Percentiles rank a stretch among this genome's conserved stretches.
Evolutionary conservation across 2,113 vertebrate species (phyloP).

Genomic region (Baryphthengus martii): DNA sequence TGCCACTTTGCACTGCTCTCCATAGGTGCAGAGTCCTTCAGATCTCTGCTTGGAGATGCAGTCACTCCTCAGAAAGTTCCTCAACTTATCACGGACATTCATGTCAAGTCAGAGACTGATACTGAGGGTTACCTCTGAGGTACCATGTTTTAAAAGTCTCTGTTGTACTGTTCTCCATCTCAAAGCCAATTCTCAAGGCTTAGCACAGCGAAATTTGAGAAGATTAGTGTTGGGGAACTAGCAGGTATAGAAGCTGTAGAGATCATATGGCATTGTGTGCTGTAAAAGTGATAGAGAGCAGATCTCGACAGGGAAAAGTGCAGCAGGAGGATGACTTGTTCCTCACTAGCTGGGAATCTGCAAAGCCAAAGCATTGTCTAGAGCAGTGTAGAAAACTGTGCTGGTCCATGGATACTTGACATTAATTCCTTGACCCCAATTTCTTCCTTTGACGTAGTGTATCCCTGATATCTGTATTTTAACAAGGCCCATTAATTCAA

Average conservation of each 20-base stretch:
- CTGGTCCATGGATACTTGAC: neutral
- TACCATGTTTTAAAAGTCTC: neutral
- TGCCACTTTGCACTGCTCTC: constrained; percentile 12
- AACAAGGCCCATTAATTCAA: neutral
- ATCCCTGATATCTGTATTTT: neutral
- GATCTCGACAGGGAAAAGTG: neutral
- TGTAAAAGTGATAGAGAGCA: neutral
- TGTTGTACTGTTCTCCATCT: neutral
- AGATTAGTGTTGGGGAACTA: neutral
- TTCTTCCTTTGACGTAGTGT: neutral
- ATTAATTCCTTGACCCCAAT: neutral
- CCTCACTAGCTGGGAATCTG: neutral
- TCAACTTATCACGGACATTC: neutral
- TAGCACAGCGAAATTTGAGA: neutral
- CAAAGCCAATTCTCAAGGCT: neutral
- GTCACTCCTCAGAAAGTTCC: neutral
- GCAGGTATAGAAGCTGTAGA: neutral
- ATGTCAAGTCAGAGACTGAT: neutral
- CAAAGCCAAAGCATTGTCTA: neutral
- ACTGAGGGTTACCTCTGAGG: neutral
- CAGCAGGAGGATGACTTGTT: neutral
- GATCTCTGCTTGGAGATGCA: neutral
- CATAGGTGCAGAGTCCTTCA: neutral
- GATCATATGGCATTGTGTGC: neutral
- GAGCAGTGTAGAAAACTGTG: neutral